Percentiles rank a stretch among this genome's conserved stretches.
Conservation (phyloP, 1,140 invertebrate genomes). For the Micrasema minimum region DNA sequence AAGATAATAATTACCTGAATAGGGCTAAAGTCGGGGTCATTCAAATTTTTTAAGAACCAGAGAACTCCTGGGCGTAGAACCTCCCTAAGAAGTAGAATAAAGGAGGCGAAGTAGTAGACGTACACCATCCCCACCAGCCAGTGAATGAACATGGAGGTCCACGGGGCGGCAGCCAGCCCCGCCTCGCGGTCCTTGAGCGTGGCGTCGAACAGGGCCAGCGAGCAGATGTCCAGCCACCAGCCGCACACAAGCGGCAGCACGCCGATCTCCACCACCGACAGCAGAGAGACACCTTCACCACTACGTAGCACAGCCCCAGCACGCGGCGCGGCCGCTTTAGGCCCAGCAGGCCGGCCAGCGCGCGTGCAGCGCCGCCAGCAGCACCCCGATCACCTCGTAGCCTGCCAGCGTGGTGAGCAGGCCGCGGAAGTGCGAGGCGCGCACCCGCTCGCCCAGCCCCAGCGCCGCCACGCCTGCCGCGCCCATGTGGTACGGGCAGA, state of each 20-base stretch:
- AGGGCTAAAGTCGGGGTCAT: slow-evolving; percentile 99
- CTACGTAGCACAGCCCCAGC: slow-evolving; percentile 94
- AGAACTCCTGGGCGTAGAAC: slow-evolving; percentile 94
- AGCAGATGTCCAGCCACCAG: slow-evolving; percentile 99
- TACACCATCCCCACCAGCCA: slow-evolving; percentile 99
- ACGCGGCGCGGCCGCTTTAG: slow-evolving; percentile 85
- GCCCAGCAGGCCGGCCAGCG: slow-evolving; percentile 77
- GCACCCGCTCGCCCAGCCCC: slow-evolving; percentile 78
- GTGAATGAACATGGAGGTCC: slow-evolving; percentile 97
- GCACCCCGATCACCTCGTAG: slow-evolving; percentile 90
- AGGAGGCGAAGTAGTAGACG: slow-evolving; percentile 99
- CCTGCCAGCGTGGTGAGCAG: slow-evolving; percentile 92
- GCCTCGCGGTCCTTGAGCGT: slow-evolving; percentile 88
- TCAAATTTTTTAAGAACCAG: slow-evolving; percentile 97
- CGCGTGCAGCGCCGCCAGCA: slow-evolving; percentile 85
- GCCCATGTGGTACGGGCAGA: slow-evolving; percentile 96
- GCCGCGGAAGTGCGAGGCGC: slow-evolving; percentile 88
- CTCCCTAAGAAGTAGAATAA: slow-evolving; percentile 92
- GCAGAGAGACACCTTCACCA: slow-evolving; percentile 92
- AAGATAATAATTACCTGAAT: slow-evolving; percentile 77
- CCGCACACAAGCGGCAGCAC: slow-evolving; percentile 96
- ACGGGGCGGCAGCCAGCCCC: slow-evolving; percentile 89
- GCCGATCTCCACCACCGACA: slow-evolving; percentile 95
- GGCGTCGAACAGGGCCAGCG: slow-evolving; percentile 93
- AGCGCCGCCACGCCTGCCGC: slow-evolving; percentile 76